phyloP scores from a whole-genome alignment of 2,888 invertebrate species.

The Monochamus alternatus region DNA sequence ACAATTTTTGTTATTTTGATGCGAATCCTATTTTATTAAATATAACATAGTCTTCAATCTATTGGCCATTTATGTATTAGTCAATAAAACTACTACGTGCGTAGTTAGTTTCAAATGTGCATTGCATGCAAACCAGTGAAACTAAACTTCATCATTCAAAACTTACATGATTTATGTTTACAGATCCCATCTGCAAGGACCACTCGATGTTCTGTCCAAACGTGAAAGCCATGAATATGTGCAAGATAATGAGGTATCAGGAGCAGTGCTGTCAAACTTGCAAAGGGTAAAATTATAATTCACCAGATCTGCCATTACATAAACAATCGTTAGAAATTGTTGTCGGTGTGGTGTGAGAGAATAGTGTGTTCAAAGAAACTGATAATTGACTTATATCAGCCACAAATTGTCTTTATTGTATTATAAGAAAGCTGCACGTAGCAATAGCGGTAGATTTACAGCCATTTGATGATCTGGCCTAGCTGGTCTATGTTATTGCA shows the following conservation, averaged over 20 bases:
- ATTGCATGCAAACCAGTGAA: neutral
- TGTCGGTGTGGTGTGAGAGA: conserved; percentile 18
- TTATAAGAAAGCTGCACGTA: conserved; percentile 48
- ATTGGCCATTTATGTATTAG: too few relatives aligned
- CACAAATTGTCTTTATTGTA: conserved; percentile 31
- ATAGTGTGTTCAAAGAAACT: conserved; percentile 39
- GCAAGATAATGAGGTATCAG: conserved; percentile 86
- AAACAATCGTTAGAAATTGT: conserved; percentile 28
- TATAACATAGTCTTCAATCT: too few relatives aligned
- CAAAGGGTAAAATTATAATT: conserved; percentile 56
- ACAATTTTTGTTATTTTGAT: too few relatives aligned
- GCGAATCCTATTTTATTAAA: too few relatives aligned
- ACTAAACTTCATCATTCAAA: conserved; percentile 9
- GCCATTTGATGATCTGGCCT: conserved; percentile 30
- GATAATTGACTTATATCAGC: conserved; percentile 31
- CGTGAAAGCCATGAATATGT: conserved; percentile 90
- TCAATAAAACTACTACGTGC: too few relatives aligned
- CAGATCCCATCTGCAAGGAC: conserved; percentile 84
- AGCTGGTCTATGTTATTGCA: conserved; percentile 31
- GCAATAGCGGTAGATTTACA: conserved; percentile 50
- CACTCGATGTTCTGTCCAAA: conserved; percentile 89
- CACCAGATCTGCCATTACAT: neutral
- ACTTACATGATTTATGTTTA: conserved; percentile 48
- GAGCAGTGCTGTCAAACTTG: conserved; percentile 93
- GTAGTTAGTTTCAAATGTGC: too few relatives aligned